Evolutionary conservation across 2,888 invertebrate species (phyloP), one percentile per base, ranked within the genome.

Genomic region (Periphyllus acericola): DNA sequence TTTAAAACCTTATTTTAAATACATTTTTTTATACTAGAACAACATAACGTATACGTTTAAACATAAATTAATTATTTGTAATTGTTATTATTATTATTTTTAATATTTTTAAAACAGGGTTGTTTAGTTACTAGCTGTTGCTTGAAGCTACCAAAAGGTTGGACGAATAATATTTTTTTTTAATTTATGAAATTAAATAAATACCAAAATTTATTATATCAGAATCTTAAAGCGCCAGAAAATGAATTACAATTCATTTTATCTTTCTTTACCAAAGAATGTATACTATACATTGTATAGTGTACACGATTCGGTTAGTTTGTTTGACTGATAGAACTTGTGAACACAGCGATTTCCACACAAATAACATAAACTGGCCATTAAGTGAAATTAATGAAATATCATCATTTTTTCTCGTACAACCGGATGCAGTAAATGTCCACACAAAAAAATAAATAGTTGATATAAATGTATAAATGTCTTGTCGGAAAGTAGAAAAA

Each of bases 291-390:
- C n/a, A n/a, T n/a, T n/a, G n/a, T n/a, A n/a, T n/a, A n/a, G n/a
- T n/a, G n/a, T 17, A 60, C 5, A 60, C 25, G 60, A 60, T 60
- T 60, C 6, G 60, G 60, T 6, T 25, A 25, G 19, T 60, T 60
- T 19, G 19, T 60, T 25, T 21, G 21, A 60, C 19, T 4, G 19
- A 60, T 25, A 21, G 60, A 95, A 82, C 92, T 94, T 52, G 92
- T 96, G 40, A 93, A 93, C 25, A 60, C 19, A 25, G 60, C 5
- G 60, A 25, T 25, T 60, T 60, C 60, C 21, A 60, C 60, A 60
- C 60, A 19, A 60, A 60, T 21, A 21, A 60, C 19, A 19, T 25
- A 25, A 60, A 25, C 60, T 60, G 21, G 60, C 6, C 60, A 25
- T 60, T 60, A 60, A 60, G 21, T 25, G 6, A 60, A 60, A 60